Evolutionary conservation across 53 echinoderm and acorn worm genomes (phyloP).

Genomic region (Hippasteria phrygiana): DNA sequence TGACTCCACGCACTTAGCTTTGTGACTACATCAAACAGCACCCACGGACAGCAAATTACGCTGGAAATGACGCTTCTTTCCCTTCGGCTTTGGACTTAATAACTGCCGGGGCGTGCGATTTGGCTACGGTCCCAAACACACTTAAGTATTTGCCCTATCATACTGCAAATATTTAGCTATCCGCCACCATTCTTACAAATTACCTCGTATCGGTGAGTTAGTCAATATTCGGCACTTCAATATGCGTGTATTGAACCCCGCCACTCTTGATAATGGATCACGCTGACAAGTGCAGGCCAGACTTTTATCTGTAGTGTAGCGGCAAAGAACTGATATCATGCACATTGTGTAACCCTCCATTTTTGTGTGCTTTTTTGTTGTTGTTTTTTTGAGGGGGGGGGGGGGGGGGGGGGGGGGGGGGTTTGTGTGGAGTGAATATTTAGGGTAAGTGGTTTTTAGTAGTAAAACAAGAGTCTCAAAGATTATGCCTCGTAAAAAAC

Average conservation of each 20-base stretch:
- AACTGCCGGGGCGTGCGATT: not conserved
- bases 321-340: too few relatives aligned
- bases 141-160: not conserved
- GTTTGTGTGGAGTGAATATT: too few relatives aligned
- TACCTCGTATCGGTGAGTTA: not conserved
- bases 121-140: not conserved
- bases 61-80: not conserved
- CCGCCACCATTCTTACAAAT: conserved; percentile 2
- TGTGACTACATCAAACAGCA: not conserved
- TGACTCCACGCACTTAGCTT: not conserved
- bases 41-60: not conserved
- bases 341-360: too few relatives aligned
- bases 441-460: too few relatives aligned
- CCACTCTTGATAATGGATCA: not conserved
- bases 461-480: too few relatives aligned
- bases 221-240: not conserved
- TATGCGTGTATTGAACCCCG: not conserved
- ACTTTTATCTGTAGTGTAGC: too few relatives aligned
- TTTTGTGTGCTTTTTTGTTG: too few relatives aligned
- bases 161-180: conserved; percentile 15
- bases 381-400: too few relatives aligned
- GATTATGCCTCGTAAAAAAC: too few relatives aligned
- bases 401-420: too few relatives aligned
- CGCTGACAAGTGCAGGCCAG: not conserved
- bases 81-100: not conserved